Conservation (phyloP, 1,140 invertebrate species). For the Dinothrombium tinctorium region DNA sequence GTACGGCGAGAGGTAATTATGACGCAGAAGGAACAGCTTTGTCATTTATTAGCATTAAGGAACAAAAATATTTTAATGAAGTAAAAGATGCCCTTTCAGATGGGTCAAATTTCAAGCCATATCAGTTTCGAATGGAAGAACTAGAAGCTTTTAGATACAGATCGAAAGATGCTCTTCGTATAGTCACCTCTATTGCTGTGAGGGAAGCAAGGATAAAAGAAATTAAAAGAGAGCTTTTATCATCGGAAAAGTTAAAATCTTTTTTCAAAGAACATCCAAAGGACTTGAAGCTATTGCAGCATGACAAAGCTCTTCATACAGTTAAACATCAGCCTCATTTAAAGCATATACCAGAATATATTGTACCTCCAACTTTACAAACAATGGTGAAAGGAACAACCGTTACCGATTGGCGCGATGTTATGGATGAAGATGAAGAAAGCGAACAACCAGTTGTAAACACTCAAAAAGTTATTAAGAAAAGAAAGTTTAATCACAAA, state of each 20-base stretch:
- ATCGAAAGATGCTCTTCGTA: constrained; percentile 74
- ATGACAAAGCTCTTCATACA: constrained; percentile 70
- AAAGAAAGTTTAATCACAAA: too few species aligned
- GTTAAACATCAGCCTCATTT: constrained; percentile 61
- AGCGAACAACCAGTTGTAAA: too few species aligned
- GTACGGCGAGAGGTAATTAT: constrained; percentile 45
- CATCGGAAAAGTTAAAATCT: constrained; percentile 70
- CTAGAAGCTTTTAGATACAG: constrained; percentile 85
- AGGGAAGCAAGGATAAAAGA: constrained; percentile 79
- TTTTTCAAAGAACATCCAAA: constrained; percentile 87
- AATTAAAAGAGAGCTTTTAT: constrained; percentile 80
- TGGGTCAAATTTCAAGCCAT: constrained; percentile 38
- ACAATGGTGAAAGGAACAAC: too few species aligned
- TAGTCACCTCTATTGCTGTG: constrained; percentile 72
- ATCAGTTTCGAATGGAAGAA: constrained; percentile 80
- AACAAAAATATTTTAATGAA: constrained; percentile 42
- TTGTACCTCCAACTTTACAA: constrained; percentile 24
- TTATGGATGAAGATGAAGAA: too few species aligned
- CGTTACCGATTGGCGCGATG: too few species aligned
- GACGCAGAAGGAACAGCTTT: constrained; percentile 53
- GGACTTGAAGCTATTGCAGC: constrained; percentile 61
- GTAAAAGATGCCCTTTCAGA: constrained; percentile 31
- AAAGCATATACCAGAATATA: constrained; percentile 79
- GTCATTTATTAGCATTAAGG: constrained; percentile 67
- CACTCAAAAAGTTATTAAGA: too few species aligned